Base-by-base conservation (phyloP, 2,888 invertebrate genomes). In the Parasteatoda lunata region DNA sequence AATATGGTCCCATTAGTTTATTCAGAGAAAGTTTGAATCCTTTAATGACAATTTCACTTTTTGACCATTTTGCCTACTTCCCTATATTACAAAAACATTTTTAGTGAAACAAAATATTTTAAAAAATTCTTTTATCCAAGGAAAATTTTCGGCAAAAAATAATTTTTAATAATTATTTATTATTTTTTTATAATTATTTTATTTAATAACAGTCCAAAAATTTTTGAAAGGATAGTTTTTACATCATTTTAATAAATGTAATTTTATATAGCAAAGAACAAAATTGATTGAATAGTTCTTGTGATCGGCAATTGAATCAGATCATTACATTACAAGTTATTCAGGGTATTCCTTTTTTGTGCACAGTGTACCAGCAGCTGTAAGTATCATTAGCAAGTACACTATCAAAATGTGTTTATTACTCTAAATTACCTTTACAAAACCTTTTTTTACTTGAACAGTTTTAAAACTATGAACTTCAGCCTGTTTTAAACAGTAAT, bases 341-440 rank as follows among this genome's bases (percentile, higher is more conserved):
- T 48, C 2, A 48, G 45, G 9, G 13, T 48, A 6, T 70, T 13
- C 45, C 47, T 70, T 30, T 13, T 30, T 30, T 47, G 70, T 47
- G 48, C 47, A 47, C 70, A 47, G 5, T 47, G 8, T 11, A 47
- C 70, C 48, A 45, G 45, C 13, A 47, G 11, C n/a, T 9, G 9
- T 11, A 59, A 59, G 13, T n/a, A 11, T 11, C 9, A 11, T 59
- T 9, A 11, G 13, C 59, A 70, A 45, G 48, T 4, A 70, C 45
- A 70, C 6, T 3, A 70, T 47, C 8, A 45, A 45, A 45, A 8
- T 11, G 8, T 59, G 13, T 59, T n/a, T 6, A 59, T 11, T 13
- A 59, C 64, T 59, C 5, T 8, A 30, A 8, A 15, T 49, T 51
- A 79, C 79, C 79, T 71, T 79, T 8, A 71, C 11, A 73, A 77